phyloP scores from a whole-genome alignment of 2,888 invertebrate genomes.

The Dorcus parallelipipedus region DNA sequence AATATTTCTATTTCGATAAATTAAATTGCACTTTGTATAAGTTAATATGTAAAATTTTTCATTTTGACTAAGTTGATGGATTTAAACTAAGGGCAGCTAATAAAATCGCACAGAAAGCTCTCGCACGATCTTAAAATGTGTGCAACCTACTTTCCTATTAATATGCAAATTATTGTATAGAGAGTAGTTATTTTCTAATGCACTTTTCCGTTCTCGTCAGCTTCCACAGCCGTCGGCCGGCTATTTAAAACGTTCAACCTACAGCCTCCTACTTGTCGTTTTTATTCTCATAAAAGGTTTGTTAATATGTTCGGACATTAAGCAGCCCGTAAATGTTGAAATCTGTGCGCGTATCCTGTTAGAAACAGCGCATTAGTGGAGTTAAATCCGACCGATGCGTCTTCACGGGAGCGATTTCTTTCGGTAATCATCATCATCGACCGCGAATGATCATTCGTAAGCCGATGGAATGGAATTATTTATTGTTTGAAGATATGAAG shows the following conservation, averaged over 20 bases:
- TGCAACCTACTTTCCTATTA: not conserved
- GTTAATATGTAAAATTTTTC: too few relatives aligned
- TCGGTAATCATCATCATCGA: too few relatives aligned
- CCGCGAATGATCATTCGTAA: not conserved
- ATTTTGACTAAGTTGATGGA: too few relatives aligned
- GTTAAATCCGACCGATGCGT: too few relatives aligned
- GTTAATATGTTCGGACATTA: not conserved
- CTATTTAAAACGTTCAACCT: not conserved
- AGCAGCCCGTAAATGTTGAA: not conserved
- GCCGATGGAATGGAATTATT: constrained; percentile 3
- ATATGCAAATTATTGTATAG: not conserved
- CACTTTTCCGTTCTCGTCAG: not conserved
- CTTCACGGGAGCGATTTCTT: too few relatives aligned
- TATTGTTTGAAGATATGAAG: constrained; percentile 12
- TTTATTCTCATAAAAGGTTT: not conserved
- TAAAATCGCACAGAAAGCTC: not conserved
- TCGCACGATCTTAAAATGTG: not conserved
- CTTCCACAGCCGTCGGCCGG: not conserved
- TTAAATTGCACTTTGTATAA: too few relatives aligned
- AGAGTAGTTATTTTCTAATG: not conserved
- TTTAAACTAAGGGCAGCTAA: too few relatives aligned
- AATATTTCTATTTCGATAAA: too few relatives aligned
- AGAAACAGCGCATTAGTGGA: not conserved
- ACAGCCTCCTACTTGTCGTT: not conserved
- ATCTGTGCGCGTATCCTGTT: not conserved